Evolutionary conservation across 1,140 invertebrate species (phyloP).

Genomic region (Doryteuthis pealeii): DNA sequence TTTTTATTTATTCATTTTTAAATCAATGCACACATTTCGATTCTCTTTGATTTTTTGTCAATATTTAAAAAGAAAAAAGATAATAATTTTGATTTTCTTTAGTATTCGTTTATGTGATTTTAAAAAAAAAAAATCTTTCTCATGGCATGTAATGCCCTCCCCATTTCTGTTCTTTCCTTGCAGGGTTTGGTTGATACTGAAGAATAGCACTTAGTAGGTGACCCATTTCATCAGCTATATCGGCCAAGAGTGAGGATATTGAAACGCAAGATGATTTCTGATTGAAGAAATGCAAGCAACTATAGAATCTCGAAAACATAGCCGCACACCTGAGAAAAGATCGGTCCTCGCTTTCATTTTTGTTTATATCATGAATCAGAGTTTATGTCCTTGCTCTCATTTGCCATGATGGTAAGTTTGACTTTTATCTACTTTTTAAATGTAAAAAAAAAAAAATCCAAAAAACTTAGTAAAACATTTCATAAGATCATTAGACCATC

Average conservation of each 20-base stretch:
- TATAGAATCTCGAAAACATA: background rate
- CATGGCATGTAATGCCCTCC: no score
- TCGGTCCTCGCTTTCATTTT: slow-evolving; percentile 40
- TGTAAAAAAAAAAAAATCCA: background rate
- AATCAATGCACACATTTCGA: no score
- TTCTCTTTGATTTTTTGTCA: no score
- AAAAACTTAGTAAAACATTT: background rate
- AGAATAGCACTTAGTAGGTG: slow-evolving; percentile 23
- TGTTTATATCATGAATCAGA: slow-evolving; percentile 72
- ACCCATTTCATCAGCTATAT: slow-evolving; percentile 7
- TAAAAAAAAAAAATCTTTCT: no score
- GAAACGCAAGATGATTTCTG: slow-evolving; percentile 13
- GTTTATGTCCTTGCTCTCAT: slow-evolving; percentile 84
- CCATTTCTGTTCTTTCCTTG: background rate
- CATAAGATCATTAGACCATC: no score
- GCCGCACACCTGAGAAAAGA: slow-evolving; percentile 32
- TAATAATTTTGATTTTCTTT: no score
- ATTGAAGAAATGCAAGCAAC: slow-evolving; percentile 1
- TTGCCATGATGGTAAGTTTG: slow-evolving; percentile 86
- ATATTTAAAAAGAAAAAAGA: no score
- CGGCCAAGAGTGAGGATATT: slow-evolving; percentile 16
- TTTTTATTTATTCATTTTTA: no score
- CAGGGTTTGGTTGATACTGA: slow-evolving; percentile 39
- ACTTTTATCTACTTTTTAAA: no score
- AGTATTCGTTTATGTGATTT: no score